Evolutionary conservation across 2,888 invertebrate species (phyloP).

Genomic region (Drosophila merina): DNA sequence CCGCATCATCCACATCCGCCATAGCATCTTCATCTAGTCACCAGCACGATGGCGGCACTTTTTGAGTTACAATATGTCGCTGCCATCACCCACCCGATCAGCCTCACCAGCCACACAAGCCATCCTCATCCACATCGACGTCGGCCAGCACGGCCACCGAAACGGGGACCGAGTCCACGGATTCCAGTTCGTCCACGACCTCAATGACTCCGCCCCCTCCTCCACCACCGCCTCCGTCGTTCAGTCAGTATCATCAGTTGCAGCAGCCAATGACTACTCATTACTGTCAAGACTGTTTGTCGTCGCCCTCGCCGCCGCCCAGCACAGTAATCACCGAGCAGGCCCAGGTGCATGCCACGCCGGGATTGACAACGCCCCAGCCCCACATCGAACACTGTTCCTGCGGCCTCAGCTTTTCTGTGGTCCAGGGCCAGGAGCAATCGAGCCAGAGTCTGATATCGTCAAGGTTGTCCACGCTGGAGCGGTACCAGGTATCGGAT

Average conservation of each 20-base stretch:
- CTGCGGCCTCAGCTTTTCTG: conserved; percentile 77
- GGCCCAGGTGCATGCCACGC: conserved; percentile 73
- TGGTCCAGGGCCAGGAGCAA: conserved; percentile 51
- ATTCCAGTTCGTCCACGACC: conserved; percentile 63
- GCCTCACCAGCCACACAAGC: conserved; percentile 72
- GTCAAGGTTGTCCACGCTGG: conserved; percentile 38
- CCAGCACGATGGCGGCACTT: conserved; percentile 81
- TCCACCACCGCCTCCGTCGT: conserved; percentile 53
- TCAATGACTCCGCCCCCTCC: conserved; percentile 64
- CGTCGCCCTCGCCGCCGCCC: conserved; percentile 76
- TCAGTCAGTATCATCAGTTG: conserved; percentile 47
- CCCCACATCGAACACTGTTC: conserved; percentile 79
- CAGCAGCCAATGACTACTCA: conserved; percentile 27
- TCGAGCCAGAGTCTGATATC: conserved; percentile 19
- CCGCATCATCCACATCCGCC: conserved; percentile 8
- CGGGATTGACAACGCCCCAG: conserved; percentile 33
- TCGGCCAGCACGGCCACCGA: conserved; percentile 62
- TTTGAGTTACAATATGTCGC: conserved; percentile 83
- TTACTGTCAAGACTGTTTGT: conserved; percentile 73
- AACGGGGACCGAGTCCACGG: conserved; percentile 59
- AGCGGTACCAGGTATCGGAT: conserved; percentile 45
- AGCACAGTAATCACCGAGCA: conserved; percentile 77
- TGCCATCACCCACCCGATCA: conserved; percentile 80
- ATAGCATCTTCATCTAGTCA: conserved; percentile 59
- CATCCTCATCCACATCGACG: conserved; percentile 69